phyloP scores from a whole-genome alignment of 1,140 invertebrate species.

The Carposina sasakii region DNA sequence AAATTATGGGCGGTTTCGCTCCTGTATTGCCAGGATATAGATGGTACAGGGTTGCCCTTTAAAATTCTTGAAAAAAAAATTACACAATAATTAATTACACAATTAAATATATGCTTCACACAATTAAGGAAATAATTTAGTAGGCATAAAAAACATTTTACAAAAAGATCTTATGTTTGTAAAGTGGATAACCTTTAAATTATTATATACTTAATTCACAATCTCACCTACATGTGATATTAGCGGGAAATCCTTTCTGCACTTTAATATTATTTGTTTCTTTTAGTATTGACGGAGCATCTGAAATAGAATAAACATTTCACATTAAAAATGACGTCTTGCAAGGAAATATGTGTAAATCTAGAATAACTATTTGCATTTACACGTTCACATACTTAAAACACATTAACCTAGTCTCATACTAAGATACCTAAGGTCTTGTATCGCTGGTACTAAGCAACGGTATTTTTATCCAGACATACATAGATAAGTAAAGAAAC shows the following conservation, averaged over 20 bases:
- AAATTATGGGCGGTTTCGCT: slow-evolving; percentile 14
- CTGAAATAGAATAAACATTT: no score
- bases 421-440: no score
- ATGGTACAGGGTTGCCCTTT: slow-evolving; percentile 43
- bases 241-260: slow-evolving; percentile 30
- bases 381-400: no score
- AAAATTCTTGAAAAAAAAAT: slow-evolving; percentile 32
- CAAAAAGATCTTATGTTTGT: background rate
- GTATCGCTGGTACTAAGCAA: no score
- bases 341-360: no score
- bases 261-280: slow-evolving; percentile 18
- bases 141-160: no score
- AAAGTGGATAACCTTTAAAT: background rate
- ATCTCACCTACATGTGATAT: slow-evolving; percentile 64
- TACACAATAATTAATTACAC: background rate
- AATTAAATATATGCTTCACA: background rate
- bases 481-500: no score
- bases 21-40: slow-evolving; percentile 37
- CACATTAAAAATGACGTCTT: no score
- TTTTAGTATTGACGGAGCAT: slow-evolving; percentile 34
- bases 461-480: no score
- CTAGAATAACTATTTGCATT: no score
- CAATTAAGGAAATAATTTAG: background rate
- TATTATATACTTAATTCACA: slow-evolving; percentile 24
- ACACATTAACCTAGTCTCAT: no score